Conservation (phyloP, 2,888 invertebrate genomes). For the Drosophila tripunctata region DNA sequence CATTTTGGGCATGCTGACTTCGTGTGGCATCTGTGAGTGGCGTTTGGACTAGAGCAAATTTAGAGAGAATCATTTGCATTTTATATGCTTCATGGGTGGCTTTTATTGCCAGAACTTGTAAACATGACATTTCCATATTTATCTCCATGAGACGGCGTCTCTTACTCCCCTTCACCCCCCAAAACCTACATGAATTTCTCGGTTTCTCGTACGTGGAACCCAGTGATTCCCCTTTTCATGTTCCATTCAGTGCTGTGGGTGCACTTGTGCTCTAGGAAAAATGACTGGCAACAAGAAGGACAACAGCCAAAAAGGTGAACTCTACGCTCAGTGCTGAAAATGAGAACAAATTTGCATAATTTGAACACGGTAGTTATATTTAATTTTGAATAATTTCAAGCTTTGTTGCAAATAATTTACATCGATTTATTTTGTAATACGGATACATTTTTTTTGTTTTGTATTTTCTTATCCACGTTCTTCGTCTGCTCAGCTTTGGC, state of each 20-base stretch:
- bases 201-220: not conserved
- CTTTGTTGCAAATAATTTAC: constrained; percentile 66
- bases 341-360: constrained; percentile 63
- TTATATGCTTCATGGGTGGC: constrained; percentile 55
- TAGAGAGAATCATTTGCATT: constrained; percentile 49
- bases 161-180: constrained; percentile 17
- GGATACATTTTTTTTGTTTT: constrained; percentile 23
- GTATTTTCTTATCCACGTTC: not conserved
- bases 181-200: constrained; percentile 14
- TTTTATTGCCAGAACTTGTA: constrained; percentile 69
- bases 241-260: not conserved
- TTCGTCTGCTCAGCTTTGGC: not conserved
- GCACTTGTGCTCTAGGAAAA: constrained; percentile 44
- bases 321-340: constrained; percentile 23
- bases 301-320: constrained; percentile 53
- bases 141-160: constrained; percentile 48
- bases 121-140: constrained; percentile 76
- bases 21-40: constrained; percentile 22
- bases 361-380: constrained; percentile 60
- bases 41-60: constrained; percentile 22
- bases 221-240: not conserved
- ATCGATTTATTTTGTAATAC: constrained; percentile 62
- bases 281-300: constrained; percentile 39
- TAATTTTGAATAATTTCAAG: constrained; percentile 69
- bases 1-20: constrained; percentile 12